phyloP scores from a whole-genome alignment of 2,797 vertebrate genomes.

The Pangasius krempfi region DNA sequence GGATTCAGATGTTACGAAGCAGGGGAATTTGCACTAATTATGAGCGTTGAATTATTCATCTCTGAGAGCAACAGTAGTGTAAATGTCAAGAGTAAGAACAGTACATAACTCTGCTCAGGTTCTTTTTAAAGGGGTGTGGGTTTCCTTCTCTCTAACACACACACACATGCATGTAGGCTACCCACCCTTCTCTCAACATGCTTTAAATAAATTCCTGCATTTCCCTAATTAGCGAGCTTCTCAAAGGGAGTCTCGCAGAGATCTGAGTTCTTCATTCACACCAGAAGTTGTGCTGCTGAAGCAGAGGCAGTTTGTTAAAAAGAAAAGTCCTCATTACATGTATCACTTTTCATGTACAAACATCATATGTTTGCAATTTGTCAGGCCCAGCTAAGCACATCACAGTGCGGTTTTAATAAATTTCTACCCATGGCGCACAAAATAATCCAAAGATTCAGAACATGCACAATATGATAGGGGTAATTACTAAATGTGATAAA shows the following conservation, averaged over 20 bases:
- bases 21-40: constrained; percentile 42
- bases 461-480: not conserved
- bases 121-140: constrained; percentile 27
- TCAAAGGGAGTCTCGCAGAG: constrained; percentile 2
- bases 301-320: not conserved
- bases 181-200: not conserved
- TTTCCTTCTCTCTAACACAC: constrained; percentile 13
- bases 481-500: not conserved
- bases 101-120: constrained; percentile 30
- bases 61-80: constrained; percentile 38
- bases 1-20: constrained; percentile 24
- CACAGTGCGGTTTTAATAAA: constrained; percentile 6
- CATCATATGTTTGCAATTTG: not conserved
- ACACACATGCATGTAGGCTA: constrained; percentile 9
- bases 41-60: constrained; percentile 51
- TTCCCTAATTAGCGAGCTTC: constrained; percentile 33
- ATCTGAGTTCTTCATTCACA: not conserved
- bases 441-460: not conserved
- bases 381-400: constrained; percentile 2
- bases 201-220: constrained; percentile 21
- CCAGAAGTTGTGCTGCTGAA: not conserved
- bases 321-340: not conserved
- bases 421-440: not conserved
- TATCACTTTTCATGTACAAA: not conserved
- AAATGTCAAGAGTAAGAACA: constrained; percentile 52